Evolutionary conservation across 1,140 invertebrate genomes (phyloP).

Genomic region (Philotrypesis tridentata): DNA sequence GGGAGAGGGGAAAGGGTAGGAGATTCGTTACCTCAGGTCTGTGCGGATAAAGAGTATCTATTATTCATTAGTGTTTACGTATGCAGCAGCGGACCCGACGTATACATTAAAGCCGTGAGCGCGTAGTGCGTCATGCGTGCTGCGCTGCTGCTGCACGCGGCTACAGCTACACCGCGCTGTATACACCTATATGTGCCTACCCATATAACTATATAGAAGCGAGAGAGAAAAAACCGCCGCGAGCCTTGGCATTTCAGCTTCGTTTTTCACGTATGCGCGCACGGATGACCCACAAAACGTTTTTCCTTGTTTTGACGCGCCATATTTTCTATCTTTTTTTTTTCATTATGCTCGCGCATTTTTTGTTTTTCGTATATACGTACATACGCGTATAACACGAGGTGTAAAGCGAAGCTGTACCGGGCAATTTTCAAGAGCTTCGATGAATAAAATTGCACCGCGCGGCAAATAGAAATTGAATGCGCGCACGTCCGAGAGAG

Average conservation of each 20-base stretch:
- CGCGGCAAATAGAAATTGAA: not conserved
- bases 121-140: constrained; percentile 54
- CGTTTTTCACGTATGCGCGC: constrained; percentile 36
- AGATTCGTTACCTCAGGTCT: constrained; percentile 46
- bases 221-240: not conserved
- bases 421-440: not conserved
- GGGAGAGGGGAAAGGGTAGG: not conserved
- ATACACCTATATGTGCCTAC: too few relatives aligned
- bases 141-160: constrained; percentile 16
- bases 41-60: constrained; percentile 54
- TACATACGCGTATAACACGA: too few relatives aligned
- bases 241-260: constrained; percentile 50
- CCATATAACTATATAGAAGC: not conserved
- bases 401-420: too few relatives aligned
- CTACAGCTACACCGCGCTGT: too few relatives aligned
- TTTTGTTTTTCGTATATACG: too few relatives aligned
- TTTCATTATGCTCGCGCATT: not conserved
- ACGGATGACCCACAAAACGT: constrained; percentile 30
- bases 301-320: not conserved
- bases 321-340: not conserved
- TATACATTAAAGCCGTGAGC: constrained; percentile 58
- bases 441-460: not conserved
- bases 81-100: constrained; percentile 55
- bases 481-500: not conserved
- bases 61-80: constrained; percentile 63